phyloP scores from a whole-genome alignment of 2,797 vertebrate species.

The Loriculus beryllinus region DNA sequence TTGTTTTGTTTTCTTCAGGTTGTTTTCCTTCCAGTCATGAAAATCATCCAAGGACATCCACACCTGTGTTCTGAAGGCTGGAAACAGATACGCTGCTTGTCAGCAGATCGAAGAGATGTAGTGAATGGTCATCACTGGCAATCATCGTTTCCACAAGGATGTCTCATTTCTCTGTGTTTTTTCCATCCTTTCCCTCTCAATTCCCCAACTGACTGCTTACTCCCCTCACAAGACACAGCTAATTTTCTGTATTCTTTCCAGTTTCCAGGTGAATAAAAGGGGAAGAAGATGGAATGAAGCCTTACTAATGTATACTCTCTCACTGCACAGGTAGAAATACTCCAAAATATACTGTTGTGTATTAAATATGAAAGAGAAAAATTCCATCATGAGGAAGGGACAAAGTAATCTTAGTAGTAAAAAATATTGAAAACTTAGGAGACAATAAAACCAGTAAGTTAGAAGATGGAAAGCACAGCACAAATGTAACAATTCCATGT shows the following conservation, averaged over 20 bases:
- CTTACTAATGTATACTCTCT: not conserved
- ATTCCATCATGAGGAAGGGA: not conserved
- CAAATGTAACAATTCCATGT: not conserved
- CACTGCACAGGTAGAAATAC: not conserved
- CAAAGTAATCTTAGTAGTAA: not conserved
- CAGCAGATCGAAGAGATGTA: not conserved
- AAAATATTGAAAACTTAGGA: not conserved
- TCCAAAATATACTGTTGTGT: not conserved
- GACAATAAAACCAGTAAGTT: not conserved
- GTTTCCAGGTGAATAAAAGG: not conserved
- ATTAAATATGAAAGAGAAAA: not conserved
- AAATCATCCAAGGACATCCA: not conserved
- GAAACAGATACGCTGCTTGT: not conserved
- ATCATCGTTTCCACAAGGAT: not conserved
- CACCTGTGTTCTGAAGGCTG: not conserved
- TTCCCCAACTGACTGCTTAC: not conserved
- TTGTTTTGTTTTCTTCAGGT: not conserved
- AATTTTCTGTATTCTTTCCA: not conserved
- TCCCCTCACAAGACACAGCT: not conserved
- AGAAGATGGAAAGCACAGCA: not conserved
- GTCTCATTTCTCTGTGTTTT: not conserved
- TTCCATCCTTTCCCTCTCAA: not conserved
- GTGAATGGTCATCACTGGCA: not conserved
- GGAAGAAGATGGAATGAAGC: not conserved
- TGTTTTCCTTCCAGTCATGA: not conserved